Evolutionary conservation across 2,888 invertebrate genomes (phyloP).

Genomic region (Baccha elongata): DNA sequence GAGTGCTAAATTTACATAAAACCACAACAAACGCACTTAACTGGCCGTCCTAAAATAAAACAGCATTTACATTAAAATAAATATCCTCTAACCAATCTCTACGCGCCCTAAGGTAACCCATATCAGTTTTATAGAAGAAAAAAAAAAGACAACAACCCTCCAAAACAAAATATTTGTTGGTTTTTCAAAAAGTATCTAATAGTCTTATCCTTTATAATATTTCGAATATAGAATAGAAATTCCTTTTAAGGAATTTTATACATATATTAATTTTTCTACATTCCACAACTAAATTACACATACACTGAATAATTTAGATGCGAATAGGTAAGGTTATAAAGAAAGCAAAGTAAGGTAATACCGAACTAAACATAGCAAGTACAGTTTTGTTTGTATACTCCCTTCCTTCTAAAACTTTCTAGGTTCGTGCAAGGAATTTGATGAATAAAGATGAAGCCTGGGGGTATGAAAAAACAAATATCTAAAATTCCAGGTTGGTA

Average conservation of each 20-base stretch:
- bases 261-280: conserved; percentile 47
- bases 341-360: background rate
- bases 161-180: background rate
- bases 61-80: conserved; percentile 15
- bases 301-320: conserved; percentile 35
- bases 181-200: conserved; percentile 23
- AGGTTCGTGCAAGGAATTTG: conserved; percentile 30
- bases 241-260: conserved; percentile 16
- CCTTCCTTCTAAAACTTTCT: background rate
- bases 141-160: background rate
- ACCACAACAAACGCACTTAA: conserved; percentile 7
- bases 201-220: conserved; percentile 22
- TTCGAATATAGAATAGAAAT: background rate
- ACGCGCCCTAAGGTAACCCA: background rate
- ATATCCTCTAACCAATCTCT: conserved; percentile 17
- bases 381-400: background rate
- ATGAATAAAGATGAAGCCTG: conserved; percentile 17
- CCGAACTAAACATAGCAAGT: no score
- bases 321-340: conserved; percentile 32
- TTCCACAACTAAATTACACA: conserved; percentile 48
- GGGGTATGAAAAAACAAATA: conserved; percentile 11
- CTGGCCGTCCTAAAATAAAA: conserved; percentile 2
- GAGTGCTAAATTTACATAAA: conserved; percentile 1
- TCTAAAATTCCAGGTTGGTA: conserved; percentile 9
- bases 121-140: conserved; percentile 10